Percentiles rank a stretch among this genome's conserved stretches.
These are phyloP conservation scores for Drosophila anceps DNA, from an alignment of 2,888 invertebrate genomes.

Conservation along the genomic window DNA sequence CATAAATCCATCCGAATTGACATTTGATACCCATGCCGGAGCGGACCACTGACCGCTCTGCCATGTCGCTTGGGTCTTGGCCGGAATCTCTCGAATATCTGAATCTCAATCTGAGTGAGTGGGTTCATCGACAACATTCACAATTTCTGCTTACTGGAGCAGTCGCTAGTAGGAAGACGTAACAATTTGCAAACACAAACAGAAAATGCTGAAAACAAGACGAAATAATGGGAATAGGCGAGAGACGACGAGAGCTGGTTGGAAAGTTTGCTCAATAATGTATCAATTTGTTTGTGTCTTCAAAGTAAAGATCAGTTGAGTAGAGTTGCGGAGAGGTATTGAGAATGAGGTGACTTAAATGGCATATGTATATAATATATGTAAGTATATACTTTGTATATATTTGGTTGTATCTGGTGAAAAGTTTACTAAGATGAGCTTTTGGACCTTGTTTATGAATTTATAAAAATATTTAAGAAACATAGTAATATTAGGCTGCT, in stretches of 20 bases:
- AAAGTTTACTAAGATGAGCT: background rate
- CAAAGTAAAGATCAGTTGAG: background rate
- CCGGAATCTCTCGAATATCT: constrained; percentile 40
- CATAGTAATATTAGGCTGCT: no score
- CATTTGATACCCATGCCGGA: constrained; percentile 60
- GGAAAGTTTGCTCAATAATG: constrained; percentile 26
- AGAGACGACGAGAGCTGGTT: constrained; percentile 22
- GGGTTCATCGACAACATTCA: constrained; percentile 31
- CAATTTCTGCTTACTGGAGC: constrained; percentile 50
- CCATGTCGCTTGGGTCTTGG: constrained; percentile 9
- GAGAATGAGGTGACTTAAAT: background rate
- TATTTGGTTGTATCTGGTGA: background rate
- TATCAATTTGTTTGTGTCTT: constrained; percentile 3
- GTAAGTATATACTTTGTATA: background rate
- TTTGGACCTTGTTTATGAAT: no score
- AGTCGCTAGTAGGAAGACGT: constrained; percentile 33
- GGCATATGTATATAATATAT: background rate
- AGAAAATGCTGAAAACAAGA: constrained; percentile 11
- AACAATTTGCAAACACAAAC: constrained; percentile 64
- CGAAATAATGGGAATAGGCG: constrained; percentile 12
- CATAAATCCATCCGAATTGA: constrained; percentile 64
- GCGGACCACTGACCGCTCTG: constrained; percentile 16
- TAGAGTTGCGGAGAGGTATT: background rate
- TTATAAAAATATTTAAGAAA: background rate
- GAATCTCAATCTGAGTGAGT: constrained; percentile 44